Base-by-base conservation (phyloP, 2,113 vertebrate species). In the Salvelinus sp. region DNA sequence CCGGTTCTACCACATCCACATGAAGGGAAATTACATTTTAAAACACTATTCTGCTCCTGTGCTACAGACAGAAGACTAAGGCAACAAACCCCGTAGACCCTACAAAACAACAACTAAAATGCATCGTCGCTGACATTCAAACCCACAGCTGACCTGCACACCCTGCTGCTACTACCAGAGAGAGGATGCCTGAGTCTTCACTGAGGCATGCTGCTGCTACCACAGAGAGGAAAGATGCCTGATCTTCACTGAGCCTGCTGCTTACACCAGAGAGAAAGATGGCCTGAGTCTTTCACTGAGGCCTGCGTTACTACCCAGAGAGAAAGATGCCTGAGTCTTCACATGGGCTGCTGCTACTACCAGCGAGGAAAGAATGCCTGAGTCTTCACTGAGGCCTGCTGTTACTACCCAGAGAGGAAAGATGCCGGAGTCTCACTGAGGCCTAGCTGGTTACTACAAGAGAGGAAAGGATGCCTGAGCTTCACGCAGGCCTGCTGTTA, bases 121-220 rank as follows among this genome's bases (percentile, higher is more conserved):
- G 79, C 48, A 54, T 54, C 69, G 25, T 73, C 78, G 65, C 86
- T 84, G 81, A 81, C 80, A 81, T 77, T 38, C 78, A 85, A 85
- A 33, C 6, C 84, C 82, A 83, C 86, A 90, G 86, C 13, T 14
- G 64, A 25, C 12, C 3, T 0, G 22, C 22, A 4, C 38, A 69
- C 44, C 44, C 44, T 66, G 64, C 63, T 65, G 63, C 14, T 64
- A 13, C 62, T 2, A 13, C 1, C 20, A 64, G 27, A 64, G n/a
- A 27, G n/a, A 27, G 27, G 30, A 33, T 33, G 4, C 30, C 30
- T 33, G 23, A 22, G 7, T 13, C 62, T 25, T 64, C 6, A 22
- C n/a, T 25, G 1, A 12, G 62, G 23, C 62, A 23, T 64, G n/a
- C 6, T 6, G 27, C 0, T 27, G 3, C 62, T 6, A 12, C 12